These are phyloP conservation scores for Percopsis transmontana DNA, from an alignment of 2,113 vertebrate genomes.

Conservation along the genomic window DNA sequence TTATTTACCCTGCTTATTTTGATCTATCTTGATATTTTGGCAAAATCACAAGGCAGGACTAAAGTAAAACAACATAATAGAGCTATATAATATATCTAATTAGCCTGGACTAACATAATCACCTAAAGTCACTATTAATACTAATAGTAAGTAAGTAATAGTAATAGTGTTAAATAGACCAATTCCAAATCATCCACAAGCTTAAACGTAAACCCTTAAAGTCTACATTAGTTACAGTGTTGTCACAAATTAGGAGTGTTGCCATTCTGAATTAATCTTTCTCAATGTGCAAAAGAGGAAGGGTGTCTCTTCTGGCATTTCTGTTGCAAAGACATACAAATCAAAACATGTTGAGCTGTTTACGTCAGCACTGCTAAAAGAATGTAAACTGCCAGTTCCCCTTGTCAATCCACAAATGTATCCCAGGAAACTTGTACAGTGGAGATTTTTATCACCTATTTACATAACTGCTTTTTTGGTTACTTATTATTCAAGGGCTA, in stretches of 20 bases:
- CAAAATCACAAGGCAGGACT: not conserved
- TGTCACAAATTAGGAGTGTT: not conserved
- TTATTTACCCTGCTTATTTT: too few species aligned
- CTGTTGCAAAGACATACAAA: slow-evolving; percentile 39
- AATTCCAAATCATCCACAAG: too few species aligned
- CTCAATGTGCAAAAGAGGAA: slow-evolving; percentile 15
- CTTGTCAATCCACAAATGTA: slow-evolving; percentile 22
- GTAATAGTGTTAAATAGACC: too few species aligned
- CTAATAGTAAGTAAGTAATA: too few species aligned
- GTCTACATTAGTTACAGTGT: not conserved
- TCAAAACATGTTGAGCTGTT: slow-evolving; percentile 62
- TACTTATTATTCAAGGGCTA: slow-evolving; percentile 8
- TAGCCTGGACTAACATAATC: too few species aligned
- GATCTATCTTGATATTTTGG: not conserved
- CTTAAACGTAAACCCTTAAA: not conserved
- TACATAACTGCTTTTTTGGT: not conserved
- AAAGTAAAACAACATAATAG: not conserved
- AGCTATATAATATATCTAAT: too few species aligned
- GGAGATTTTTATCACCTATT: slow-evolving; percentile 43
- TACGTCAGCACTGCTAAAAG: slow-evolving; percentile 51
- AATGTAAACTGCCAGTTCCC: slow-evolving; percentile 69
- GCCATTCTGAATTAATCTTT: too few species aligned
- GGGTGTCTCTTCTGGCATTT: slow-evolving; percentile 27
- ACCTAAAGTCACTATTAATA: too few species aligned
- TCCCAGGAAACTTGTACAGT: slow-evolving; percentile 39